Base-by-base conservation (phyloP, 2,888 invertebrate genomes). In the Panzeria rudis region DNA sequence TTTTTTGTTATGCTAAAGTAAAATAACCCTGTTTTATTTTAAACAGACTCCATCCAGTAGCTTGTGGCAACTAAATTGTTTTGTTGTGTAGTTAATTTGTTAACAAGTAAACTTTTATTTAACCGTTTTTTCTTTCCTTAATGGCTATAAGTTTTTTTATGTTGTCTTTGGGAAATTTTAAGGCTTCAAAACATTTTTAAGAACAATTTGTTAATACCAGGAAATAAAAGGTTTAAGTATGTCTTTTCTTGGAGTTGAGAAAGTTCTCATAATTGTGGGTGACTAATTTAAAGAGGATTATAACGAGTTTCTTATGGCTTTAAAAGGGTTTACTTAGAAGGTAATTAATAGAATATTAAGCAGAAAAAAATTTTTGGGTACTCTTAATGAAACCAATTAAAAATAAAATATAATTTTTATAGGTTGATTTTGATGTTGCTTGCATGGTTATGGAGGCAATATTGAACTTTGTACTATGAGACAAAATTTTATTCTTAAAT, bases 61-160 rank as follows among this genome's bases (percentile, higher is more conserved):
- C 79, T 76, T 71, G 75, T 75, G 82, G 85, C 82, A 78, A 71
- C 85, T 84, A 88, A 88, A 88, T 87, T 86, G 85, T 87, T 88
- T 86, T 87, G 84, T 79, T 78, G 83, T 86, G 85, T 88, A 88
- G 87, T 88, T 89, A 89, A 89, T 88, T 90, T 88, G 89, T 88
- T 88, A 89, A 90, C 90, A 89, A 89, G 89, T 79, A 71, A 89
- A 88, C 76, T 87, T 88, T 83, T 75, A 47, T 38, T 69, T 44
- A 69, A 77, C 44, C 29, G 50, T 61, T 59, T 62, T 20, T 15
- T 5, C 11, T 23, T 41, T 56, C 20, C 15, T 56, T n/a, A 20
- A 52, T 7, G 20, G 25, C 38, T 78, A 15, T 15, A 9, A 38
- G 44, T 1, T 32, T 62, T 62, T 11, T 50, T 3, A 32, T 32